Conservation (phyloP, 2,888 invertebrate species). For the Ephialtes manifestator region DNA sequence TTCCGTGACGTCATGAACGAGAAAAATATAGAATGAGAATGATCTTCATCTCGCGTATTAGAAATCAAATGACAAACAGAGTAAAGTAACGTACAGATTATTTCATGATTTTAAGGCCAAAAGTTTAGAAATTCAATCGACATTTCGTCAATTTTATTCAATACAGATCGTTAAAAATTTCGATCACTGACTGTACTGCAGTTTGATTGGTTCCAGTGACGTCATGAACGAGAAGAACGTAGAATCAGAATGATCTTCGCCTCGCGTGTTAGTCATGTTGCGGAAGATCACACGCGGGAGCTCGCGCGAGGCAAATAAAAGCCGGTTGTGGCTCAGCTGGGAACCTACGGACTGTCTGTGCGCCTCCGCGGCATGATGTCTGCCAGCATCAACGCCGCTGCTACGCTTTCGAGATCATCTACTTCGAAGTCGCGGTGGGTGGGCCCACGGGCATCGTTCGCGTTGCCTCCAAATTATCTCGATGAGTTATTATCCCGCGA, state of each 20-base stretch:
- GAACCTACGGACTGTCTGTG: background rate
- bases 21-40: too few relatives aligned
- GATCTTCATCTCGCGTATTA: too few relatives aligned
- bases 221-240: background rate
- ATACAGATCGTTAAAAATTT: background rate
- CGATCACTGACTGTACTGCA: background rate
- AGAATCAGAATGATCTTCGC: background rate
- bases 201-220: background rate
- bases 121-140: background rate
- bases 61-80: too few relatives aligned
- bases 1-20: background rate
- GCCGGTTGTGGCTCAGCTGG: background rate
- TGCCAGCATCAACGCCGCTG: slow-evolving; percentile 19
- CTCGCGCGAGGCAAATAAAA: background rate
- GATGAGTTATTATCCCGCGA: slow-evolving; percentile 53
- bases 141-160: background rate
- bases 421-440: slow-evolving; percentile 13
- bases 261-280: background rate
- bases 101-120: background rate
- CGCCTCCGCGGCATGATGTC: slow-evolving; percentile 35
- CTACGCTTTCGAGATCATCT: slow-evolving; percentile 18
- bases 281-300: background rate
- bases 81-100: too few relatives aligned
- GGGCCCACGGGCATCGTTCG: background rate
- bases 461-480: slow-evolving; percentile 31